Percentiles rank a stretch among this genome's conserved stretches.
Evolutionary conservation across 2,113 vertebrate species (phyloP).

Genomic region (Aix galericulata): DNA sequence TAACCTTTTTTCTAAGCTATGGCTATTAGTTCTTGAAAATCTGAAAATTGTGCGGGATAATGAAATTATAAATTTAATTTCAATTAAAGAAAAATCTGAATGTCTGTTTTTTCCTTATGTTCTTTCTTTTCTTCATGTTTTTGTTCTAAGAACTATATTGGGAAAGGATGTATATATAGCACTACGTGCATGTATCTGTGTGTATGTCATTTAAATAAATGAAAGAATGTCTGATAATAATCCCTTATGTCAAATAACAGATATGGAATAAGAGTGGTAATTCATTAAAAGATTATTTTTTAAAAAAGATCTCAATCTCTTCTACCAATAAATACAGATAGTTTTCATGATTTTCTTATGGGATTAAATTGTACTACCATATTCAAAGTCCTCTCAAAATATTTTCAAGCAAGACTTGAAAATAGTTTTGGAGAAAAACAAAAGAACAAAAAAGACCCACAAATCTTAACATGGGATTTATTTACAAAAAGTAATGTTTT

Average conservation of each 20-base stretch:
- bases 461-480: not conserved
- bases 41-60: not conserved
- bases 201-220: not conserved
- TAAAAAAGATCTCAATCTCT: not conserved
- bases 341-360: not conserved
- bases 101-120: not conserved
- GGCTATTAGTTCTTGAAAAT: not conserved
- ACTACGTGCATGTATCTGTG: not conserved
- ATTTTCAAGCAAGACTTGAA: not conserved
- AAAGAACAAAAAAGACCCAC: not conserved
- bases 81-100: not conserved
- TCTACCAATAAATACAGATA: not conserved
- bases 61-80: not conserved
- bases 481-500: not conserved
- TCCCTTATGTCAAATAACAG: not conserved
- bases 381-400: not conserved
- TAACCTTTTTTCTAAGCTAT: not conserved
- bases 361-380: not conserved
- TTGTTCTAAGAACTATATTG: not conserved
- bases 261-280: not conserved
- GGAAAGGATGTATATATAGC: not conserved
- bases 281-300: not conserved
- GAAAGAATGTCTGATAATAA: not conserved
- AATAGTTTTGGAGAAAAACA: not conserved
- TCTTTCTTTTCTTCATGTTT: not conserved